Evolutionary conservation across 2,113 vertebrate genomes (phyloP), one percentile per base, ranked within the genome.

Genomic region (Nettapus auritus): DNA sequence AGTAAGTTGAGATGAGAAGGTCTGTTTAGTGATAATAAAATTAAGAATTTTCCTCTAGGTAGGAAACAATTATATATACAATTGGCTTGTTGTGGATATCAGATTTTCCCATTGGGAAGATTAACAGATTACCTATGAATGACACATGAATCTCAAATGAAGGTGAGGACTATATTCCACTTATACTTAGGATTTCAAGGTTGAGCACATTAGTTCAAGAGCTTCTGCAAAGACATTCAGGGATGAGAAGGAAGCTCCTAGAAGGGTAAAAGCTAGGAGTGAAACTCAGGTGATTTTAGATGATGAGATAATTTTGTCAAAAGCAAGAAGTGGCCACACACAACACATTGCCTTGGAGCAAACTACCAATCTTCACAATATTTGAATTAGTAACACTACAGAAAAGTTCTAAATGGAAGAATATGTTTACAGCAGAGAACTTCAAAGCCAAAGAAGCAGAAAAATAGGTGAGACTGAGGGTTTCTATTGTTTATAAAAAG

Each of bases 341-440:
- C 6, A 31, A 40, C 4, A 12, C 17, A 33, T 13, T 70, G 40
- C 6, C n/a, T 77, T 83, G 0, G 0, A 79, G 7, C 21, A 73
- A 62, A 0, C 0, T 21, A 34, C 36, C 66, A 38, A 50, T 74
- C 44, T 23, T 34, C 17, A 52, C 17, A 82, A 64, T 9, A 75
- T 50, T 69, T 87, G 38, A 23, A 26, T 87, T 55, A 52, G 22
- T 36, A 59, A 75, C 14, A 21, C 22, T 56, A 34, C 3, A 40
- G 19, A 94, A 16, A 79, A 82, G 16, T 16, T 82, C 33, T 82
- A 44, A 82, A 71, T 34, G 74, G 26, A 87, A 79, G 56, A 88
- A 59, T 28, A 60, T 17, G 6, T 62, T 73, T 83, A 82, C 56
- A 36, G 29, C 10, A 73, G 13, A 91, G 57, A 91, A 87, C 4